Evolutionary conservation across 2,797 vertebrate genomes (phyloP), one percentile per base, ranked within the genome.

Genomic region (Lepilemur septentrionalis): DNA sequence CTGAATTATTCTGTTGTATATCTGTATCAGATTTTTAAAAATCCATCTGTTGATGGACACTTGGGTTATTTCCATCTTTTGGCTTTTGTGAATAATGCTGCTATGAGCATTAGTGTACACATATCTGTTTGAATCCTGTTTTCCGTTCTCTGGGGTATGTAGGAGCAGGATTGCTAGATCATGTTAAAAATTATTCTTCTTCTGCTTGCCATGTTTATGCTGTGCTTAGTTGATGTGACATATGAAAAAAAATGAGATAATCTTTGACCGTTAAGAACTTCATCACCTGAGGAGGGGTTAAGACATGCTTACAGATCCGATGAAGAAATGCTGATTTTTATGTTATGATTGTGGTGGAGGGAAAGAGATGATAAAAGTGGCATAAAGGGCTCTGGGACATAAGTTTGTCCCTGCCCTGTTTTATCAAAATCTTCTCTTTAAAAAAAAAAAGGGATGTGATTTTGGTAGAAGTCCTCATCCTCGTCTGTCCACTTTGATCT

Each of bases 361-460:
- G 25, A 43, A 80, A 83, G 59, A 67, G 94, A 55, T 87, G 25
- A 20, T 30, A 82, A 30, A 90, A 79, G 50, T 82, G 18, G 35
- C 61, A 52, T 11, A 20, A 89, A 92, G 70, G 38, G 3, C 52
- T 80, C 79, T 52, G 35, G 13, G 50, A 80, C 6, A 23, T 67
- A 69, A 83, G 23, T 92, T 92, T 92, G 48, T 25, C 48, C 67
- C 18, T 93, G 10, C 32, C 25, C 20, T 87, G 15, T 63, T 79
- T 92, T 87, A 75, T n/a, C 52, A 80, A 43, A 90, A 87, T 93
- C 50, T 87, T 52, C 43, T 83, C 14, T 95, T 94, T 91, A 69
- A 48, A 83, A 46, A 69, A 48, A 46, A 69, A 35, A 32, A 81
- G 2, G 14, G 11, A 15, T 35, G 5, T 61, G 18, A 48, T 76